Percentiles rank a stretch among this genome's conserved stretches.
Evolutionary conservation across 2,888 invertebrate species (phyloP).

Genomic region (Chaetoderma sp.): DNA sequence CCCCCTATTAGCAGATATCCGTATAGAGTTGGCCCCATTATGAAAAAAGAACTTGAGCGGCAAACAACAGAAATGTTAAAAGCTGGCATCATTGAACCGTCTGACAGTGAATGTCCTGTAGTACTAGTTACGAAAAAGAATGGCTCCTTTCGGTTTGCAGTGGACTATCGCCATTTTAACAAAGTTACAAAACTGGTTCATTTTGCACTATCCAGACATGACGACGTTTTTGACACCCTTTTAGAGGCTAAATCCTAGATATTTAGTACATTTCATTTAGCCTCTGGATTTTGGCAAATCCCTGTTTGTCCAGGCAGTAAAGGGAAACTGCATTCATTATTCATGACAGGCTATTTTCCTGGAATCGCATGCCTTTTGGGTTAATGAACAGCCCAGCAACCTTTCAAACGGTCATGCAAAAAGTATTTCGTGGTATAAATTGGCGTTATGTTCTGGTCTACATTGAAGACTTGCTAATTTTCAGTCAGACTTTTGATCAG

Average conservation of each 20-base stretch:
- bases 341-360: conserved; percentile 34
- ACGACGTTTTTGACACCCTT: conserved; percentile 35
- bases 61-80: conserved; percentile 31
- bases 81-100: conserved; percentile 24
- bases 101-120: conserved; percentile 34
- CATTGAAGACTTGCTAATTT: conserved; percentile 38
- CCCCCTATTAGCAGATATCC: too few relatives aligned
- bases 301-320: conserved; percentile 28
- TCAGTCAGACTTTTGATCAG: background rate
- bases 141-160: conserved; percentile 27
- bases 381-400: conserved; percentile 32
- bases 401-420: conserved; percentile 38
- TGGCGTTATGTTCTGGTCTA: conserved; percentile 34
- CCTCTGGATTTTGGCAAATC: conserved; percentile 30
- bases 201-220: conserved; percentile 30
- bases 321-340: conserved; percentile 36
- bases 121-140: conserved; percentile 34
- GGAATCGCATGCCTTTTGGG: conserved; percentile 32
- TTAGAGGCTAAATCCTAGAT: conserved; percentile 31
- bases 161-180: conserved; percentile 32
- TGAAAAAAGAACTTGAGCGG: conserved; percentile 19
- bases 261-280: conserved; percentile 36
- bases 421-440: conserved; percentile 30
- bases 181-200: conserved; percentile 30
- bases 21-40: background rate